A percentile compares a stretch with the other conserved stretches of the same genome.
These are phyloP conservation scores for Nebria brevicollis DNA, from an alignment of 2,888 invertebrate genomes.

Conservation along the genomic window DNA sequence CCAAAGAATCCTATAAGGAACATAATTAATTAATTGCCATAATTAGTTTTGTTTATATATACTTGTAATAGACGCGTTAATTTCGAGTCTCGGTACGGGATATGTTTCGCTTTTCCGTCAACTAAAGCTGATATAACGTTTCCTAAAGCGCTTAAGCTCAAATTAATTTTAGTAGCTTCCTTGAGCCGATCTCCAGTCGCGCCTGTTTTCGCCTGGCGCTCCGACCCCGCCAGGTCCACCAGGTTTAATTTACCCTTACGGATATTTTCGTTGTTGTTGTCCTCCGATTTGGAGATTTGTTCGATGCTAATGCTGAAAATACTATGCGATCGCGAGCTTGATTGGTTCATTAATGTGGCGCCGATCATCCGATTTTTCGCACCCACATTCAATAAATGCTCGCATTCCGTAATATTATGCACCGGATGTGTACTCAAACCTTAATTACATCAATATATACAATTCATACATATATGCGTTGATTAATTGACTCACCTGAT, in stretches of 20 bases:
- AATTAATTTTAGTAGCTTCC: constrained; percentile 90
- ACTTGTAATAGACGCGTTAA: constrained; percentile 80
- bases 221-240: constrained; percentile 90
- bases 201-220: constrained; percentile 85
- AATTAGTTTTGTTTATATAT: constrained; percentile 49
- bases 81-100: constrained; percentile 87
- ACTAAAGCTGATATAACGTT: constrained; percentile 90
- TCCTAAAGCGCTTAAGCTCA: constrained; percentile 86
- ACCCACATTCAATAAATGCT: constrained; percentile 77
- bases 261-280: constrained; percentile 59
- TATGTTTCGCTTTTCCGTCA: constrained; percentile 82
- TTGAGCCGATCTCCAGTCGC: constrained; percentile 86
- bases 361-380: constrained; percentile 84
- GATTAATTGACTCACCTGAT: constrained; percentile 56
- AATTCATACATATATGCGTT: no score
- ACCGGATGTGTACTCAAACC: constrained; percentile 80
- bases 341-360: constrained; percentile 89
- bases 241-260: constrained; percentile 76
- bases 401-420: constrained; percentile 81
- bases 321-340: constrained; percentile 86
- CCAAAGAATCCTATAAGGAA: constrained; percentile 73
- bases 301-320: constrained; percentile 88
- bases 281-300: constrained; percentile 69
- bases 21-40: neutral
- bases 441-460: constrained; percentile 50